These are phyloP conservation scores for Pangasius mekongensis DNA, from an alignment of 2,797 vertebrate genomes.

Conservation along the genomic window DNA sequence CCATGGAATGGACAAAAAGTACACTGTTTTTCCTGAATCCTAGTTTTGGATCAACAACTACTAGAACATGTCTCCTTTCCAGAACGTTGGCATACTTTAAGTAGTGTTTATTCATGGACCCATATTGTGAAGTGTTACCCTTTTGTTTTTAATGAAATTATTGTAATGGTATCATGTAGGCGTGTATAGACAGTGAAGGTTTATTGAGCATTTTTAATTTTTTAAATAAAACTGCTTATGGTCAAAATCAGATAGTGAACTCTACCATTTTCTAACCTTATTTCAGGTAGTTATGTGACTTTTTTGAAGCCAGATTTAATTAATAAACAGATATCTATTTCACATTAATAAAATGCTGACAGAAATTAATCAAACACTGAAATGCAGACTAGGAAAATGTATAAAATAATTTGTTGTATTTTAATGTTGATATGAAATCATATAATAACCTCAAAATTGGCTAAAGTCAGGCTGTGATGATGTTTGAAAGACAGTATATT, in stretches of 20 bases:
- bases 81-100: background rate
- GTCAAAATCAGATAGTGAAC: too few species aligned
- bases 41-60: background rate
- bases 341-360: too few species aligned
- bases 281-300: too few species aligned
- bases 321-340: too few species aligned
- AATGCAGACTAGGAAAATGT: too few species aligned
- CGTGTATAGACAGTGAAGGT: too few species aligned
- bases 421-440: background rate
- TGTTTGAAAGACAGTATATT: background rate
- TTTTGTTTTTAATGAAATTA: background rate
- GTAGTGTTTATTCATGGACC: background rate
- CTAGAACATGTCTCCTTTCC: background rate
- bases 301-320: too few species aligned
- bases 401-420: background rate
- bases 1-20: background rate
- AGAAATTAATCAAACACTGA: too few species aligned
- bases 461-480: background rate
- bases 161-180: too few species aligned
- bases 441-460: conserved; percentile 1
- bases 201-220: too few species aligned
- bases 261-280: too few species aligned
- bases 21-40: background rate
- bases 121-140: background rate
- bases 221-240: too few species aligned